A percentile compares a stretch with the other conserved stretches of the same genome.
These are phyloP conservation scores for Muscicapa adusta DNA, from an alignment of 2,113 vertebrate genomes.

Conservation along the genomic window DNA sequence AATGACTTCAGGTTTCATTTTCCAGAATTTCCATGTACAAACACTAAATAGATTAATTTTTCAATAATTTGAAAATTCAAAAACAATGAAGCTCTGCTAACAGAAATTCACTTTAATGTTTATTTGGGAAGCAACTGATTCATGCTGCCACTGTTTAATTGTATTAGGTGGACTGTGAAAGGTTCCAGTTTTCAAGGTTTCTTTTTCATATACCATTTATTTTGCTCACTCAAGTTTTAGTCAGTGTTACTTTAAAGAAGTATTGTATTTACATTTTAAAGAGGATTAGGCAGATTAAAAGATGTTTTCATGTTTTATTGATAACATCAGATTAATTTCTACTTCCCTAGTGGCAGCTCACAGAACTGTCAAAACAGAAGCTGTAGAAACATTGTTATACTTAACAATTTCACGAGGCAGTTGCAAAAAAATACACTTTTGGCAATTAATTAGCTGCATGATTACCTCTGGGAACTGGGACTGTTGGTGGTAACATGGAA, in stretches of 20 bases:
- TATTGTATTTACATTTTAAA: not conserved
- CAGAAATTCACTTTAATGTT: not conserved
- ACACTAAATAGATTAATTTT: not conserved
- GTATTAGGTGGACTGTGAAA: slow-evolving; percentile 18
- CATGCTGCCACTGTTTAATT: slow-evolving; percentile 1
- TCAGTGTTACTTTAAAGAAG: slow-evolving; percentile 29
- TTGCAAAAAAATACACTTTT: slow-evolving; percentile 1
- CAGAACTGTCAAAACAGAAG: slow-evolving; percentile 26
- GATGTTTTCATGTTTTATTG: not conserved
- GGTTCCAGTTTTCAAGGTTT: slow-evolving; percentile 32
- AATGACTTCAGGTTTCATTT: not conserved
- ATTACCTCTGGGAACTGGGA: not conserved
- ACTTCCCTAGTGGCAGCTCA: not conserved
- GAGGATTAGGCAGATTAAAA: slow-evolving; percentile 27
- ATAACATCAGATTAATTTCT: slow-evolving; percentile 20
- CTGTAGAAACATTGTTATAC: not conserved
- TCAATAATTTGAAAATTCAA: not conserved
- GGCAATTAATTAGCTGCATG: not conserved
- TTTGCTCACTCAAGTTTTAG: slow-evolving; percentile 41
- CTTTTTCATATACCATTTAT: slow-evolving; percentile 12
- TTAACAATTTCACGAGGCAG: not conserved
- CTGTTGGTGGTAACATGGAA: not conserved
- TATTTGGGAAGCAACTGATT: slow-evolving; percentile 3
- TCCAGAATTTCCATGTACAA: not conserved
- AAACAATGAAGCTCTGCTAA: not conserved